Percentiles rank a stretch among this genome's conserved stretches.
Evolutionary conservation across 2,888 invertebrate species (phyloP).

Genomic region (Caradrina kadenii): DNA sequence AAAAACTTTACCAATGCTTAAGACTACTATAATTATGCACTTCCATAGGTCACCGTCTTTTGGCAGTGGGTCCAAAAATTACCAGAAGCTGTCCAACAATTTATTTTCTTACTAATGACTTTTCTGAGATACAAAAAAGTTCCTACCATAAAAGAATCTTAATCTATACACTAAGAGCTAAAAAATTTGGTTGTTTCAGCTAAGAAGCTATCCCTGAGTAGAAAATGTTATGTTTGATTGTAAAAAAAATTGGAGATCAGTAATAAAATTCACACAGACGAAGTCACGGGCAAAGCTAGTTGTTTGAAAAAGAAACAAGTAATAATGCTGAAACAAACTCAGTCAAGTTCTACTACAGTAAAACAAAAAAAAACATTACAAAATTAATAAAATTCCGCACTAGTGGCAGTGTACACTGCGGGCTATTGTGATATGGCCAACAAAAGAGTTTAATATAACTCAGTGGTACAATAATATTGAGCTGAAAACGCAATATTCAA

Average conservation of each 20-base stretch:
- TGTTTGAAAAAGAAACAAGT: not conserved
- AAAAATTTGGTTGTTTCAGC: too few relatives aligned
- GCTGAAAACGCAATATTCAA: slow-evolving; percentile 75
- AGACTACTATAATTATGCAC: not conserved
- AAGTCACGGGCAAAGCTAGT: not conserved
- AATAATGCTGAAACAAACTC: slow-evolving; percentile 14
- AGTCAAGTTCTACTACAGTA: not conserved
- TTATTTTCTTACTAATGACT: not conserved
- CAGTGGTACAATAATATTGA: slow-evolving; percentile 70
- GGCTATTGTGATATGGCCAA: slow-evolving; percentile 69
- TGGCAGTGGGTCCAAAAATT: not conserved
- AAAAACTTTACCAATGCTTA: not conserved
- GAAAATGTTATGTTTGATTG: too few relatives aligned
- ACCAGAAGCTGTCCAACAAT: not conserved
- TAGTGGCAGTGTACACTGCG: slow-evolving; percentile 57
- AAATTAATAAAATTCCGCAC: slow-evolving; percentile 49
- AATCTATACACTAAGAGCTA: too few relatives aligned
- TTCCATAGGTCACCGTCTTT: not conserved
- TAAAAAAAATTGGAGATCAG: too few relatives aligned
- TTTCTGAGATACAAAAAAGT: not conserved
- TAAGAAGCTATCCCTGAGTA: too few relatives aligned
- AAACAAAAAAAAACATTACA: slow-evolving; percentile 11
- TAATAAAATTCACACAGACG: too few relatives aligned
- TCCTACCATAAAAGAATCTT: not conserved
- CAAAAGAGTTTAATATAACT: slow-evolving; percentile 78